phyloP scores from a whole-genome alignment of 2,888 invertebrate genomes.

The Hypomecis atomaria region DNA sequence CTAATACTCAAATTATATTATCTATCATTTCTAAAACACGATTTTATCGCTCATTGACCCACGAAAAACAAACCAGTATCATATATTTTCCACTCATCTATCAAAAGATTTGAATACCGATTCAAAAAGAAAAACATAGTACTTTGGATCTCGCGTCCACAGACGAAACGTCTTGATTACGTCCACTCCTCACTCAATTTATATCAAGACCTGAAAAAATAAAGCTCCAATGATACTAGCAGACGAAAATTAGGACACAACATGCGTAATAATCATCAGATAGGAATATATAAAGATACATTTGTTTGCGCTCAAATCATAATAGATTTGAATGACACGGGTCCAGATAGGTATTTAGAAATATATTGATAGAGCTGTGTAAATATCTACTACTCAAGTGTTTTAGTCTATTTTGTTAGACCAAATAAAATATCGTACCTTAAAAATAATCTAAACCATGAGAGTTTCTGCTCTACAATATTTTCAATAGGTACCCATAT shows the following conservation, averaged over 20 bases:
- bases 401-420: no score
- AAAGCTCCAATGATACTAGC: constrained; percentile 12
- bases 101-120: background rate
- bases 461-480: no score
- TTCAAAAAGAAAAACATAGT: background rate
- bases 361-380: constrained; percentile 2
- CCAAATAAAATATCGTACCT: no score
- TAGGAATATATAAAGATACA: constrained; percentile 4
- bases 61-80: no score
- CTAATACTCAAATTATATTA: no score
- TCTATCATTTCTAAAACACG: no score
- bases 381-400: no score
- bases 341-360: constrained; percentile 8
- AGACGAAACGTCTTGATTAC: background rate
- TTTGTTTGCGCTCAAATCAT: background rate
- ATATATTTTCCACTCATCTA: background rate
- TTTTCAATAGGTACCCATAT: no score
- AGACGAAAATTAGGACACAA: constrained; percentile 2
- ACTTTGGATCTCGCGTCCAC: constrained; percentile 2
- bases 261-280: background rate
- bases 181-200: constrained; percentile 10
- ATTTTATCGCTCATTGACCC: no score
- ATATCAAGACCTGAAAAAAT: constrained; percentile 24
- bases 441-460: no score
- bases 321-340: constrained; percentile 7